Conservation (phyloP, 1,140 invertebrate species). For the Drosophila littoralis region DNA sequence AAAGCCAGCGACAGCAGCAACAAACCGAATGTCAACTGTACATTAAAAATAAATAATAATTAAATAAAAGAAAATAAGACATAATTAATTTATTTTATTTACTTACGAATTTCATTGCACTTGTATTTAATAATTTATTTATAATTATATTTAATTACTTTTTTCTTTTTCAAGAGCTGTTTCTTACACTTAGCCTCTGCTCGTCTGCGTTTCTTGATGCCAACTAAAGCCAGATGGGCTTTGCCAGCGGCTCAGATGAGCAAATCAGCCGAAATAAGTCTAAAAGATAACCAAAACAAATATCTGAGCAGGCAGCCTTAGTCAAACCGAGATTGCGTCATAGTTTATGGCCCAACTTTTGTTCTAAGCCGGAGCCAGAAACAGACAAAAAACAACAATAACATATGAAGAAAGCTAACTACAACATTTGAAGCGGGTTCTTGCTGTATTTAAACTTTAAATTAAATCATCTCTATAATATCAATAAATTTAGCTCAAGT, state of each 20-base stretch:
- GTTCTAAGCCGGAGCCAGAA: slow-evolving; percentile 49
- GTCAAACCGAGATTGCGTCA: slow-evolving; percentile 61
- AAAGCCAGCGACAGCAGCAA: slow-evolving; percentile 30
- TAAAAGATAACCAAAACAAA: slow-evolving; percentile 68
- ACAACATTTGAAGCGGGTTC: slow-evolving; percentile 29
- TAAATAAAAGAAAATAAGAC: background rate
- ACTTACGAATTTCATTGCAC: slow-evolving; percentile 55
- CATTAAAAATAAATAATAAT: background rate
- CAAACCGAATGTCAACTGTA: slow-evolving; percentile 34
- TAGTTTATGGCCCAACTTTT: slow-evolving; percentile 66
- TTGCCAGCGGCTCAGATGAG: slow-evolving; percentile 50
- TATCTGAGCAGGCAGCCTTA: slow-evolving; percentile 56
- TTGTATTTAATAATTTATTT: background rate
- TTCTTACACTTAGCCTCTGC: slow-evolving; percentile 28
- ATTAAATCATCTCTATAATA: background rate
- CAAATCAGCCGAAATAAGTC: slow-evolving; percentile 69
- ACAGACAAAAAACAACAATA: slow-evolving; percentile 14
- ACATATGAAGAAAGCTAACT: slow-evolving; percentile 44
- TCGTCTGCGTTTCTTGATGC: slow-evolving; percentile 33
- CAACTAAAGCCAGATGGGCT: slow-evolving; percentile 53
- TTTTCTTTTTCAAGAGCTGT: background rate
- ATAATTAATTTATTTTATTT: background rate
- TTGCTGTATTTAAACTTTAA: background rate
- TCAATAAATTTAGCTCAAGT: background rate
- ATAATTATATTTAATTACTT: background rate